A percentile compares a stretch with the other conserved stretches of the same genome.
These are phyloP conservation scores for Hydraecia micacea DNA, from an alignment of 2,888 invertebrate species.

Conservation along the genomic window DNA sequence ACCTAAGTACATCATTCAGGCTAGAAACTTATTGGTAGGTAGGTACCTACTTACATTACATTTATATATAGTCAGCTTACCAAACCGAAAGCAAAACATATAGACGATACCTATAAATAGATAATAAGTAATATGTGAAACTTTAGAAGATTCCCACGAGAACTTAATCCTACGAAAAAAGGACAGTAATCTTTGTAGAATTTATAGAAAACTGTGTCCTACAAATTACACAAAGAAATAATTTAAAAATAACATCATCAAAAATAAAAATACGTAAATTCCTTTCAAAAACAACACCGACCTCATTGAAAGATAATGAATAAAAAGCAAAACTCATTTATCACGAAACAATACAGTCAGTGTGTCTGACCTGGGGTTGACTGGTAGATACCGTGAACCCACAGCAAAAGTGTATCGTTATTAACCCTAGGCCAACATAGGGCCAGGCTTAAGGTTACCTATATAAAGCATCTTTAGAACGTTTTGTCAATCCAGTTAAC, in stretches of 20 bases:
- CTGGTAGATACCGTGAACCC: constrained; percentile 76
- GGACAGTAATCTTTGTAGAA: background rate
- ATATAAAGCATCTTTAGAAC: constrained; percentile 82
- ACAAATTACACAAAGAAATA: background rate
- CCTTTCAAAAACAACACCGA: constrained; percentile 40
- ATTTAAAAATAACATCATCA: background rate
- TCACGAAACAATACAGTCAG: constrained; percentile 81
- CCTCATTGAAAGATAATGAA: constrained; percentile 56
- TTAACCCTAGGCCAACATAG: constrained; percentile 86
- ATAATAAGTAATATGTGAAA: background rate
- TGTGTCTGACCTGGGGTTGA: constrained; percentile 78
- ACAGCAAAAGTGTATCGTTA: constrained; percentile 84
- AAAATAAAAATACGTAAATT: background rate
- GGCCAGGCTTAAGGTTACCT: constrained; percentile 78
- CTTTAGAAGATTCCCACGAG: no score
- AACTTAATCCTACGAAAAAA: background rate
- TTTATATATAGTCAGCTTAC: background rate
- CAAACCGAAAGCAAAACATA: background rate
- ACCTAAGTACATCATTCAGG: background rate
- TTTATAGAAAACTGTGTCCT: background rate
- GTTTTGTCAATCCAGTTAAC: constrained; percentile 77
- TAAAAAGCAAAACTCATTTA: constrained; percentile 70
- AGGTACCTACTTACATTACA: background rate
- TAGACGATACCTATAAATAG: background rate
- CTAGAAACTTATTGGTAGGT: background rate